Evolutionary conservation across 2,888 invertebrate species (phyloP).

Genomic region (Phyllotreta striolata): DNA sequence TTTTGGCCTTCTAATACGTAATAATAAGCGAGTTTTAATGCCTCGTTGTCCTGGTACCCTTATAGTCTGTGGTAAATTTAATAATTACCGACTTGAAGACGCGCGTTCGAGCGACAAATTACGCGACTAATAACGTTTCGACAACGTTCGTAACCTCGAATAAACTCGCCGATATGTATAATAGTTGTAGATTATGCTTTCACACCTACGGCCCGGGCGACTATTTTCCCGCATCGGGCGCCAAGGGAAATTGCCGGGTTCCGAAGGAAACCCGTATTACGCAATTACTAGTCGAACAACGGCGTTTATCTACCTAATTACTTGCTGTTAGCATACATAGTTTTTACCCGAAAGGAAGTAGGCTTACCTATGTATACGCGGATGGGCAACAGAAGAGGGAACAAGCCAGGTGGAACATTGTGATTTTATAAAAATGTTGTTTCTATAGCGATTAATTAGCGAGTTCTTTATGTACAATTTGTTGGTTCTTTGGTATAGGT

Average conservation of each 20-base stretch:
- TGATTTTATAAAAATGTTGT: too few species aligned
- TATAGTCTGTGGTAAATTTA: constrained; percentile 8
- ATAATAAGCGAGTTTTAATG: not conserved
- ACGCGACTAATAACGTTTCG: not conserved
- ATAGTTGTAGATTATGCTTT: constrained; percentile 27
- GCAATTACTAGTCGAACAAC: not conserved
- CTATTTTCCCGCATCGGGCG: constrained; percentile 56
- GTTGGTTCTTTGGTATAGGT: too few species aligned
- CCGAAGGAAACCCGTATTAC: constrained; percentile 50
- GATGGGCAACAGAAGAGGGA: not conserved
- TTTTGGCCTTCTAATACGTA: not conserved
- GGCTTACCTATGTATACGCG: constrained; percentile 8
- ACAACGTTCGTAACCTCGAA: too few species aligned
- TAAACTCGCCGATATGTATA: too few species aligned
- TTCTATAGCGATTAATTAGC: too few species aligned
- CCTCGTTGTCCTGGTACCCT: constrained; percentile 19
- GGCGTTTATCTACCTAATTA: not conserved
- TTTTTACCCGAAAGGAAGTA: too few species aligned
- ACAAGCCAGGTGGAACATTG: too few species aligned
- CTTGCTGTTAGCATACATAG: too few species aligned
- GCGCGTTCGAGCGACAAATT: too few species aligned
- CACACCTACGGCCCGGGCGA: constrained; percentile 54
- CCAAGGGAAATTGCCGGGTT: constrained; percentile 58
- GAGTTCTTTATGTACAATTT: too few species aligned
- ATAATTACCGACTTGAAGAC: not conserved